Evolutionary conservation across 2,797 vertebrate species (phyloP).

Genomic region (Trichosurus vulpecula): DNA sequence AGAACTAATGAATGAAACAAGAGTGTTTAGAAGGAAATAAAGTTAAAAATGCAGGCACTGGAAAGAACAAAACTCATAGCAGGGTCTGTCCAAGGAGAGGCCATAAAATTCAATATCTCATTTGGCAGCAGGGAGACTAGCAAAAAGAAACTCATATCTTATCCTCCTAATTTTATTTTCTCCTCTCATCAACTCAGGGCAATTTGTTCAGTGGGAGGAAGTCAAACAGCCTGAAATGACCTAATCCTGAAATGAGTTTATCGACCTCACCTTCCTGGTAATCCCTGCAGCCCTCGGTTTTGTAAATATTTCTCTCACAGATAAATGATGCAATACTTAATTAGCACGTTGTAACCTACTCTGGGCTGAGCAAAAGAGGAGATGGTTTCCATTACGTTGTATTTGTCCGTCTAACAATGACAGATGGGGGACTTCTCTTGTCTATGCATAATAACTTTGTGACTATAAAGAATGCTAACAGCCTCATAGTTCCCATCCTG

Average conservation of each 20-base stretch:
- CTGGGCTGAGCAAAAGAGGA: slow-evolving; percentile 28
- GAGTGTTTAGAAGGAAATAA: slow-evolving; percentile 52
- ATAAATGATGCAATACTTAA: slow-evolving; percentile 54
- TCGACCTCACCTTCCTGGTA: slow-evolving; percentile 55
- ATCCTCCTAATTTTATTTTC: slow-evolving; percentile 69
- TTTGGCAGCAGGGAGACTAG: slow-evolving; percentile 59
- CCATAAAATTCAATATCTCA: slow-evolving; percentile 56
- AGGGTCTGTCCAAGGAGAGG: slow-evolving; percentile 40
- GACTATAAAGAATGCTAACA: not conserved
- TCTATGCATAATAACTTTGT: not conserved
- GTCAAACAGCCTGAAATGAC: slow-evolving; percentile 61
- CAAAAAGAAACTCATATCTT: slow-evolving; percentile 64
- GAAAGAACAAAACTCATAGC: not conserved
- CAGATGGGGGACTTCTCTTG: slow-evolving; percentile 35
- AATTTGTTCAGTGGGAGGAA: slow-evolving; percentile 63
- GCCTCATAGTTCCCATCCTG: not conserved
- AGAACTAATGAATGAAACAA: slow-evolving; percentile 34
- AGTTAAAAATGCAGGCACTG: slow-evolving; percentile 35
- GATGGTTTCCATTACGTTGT: slow-evolving; percentile 25
- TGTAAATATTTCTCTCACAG: slow-evolving; percentile 44
- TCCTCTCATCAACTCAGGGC: slow-evolving; percentile 52
- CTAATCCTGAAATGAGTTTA: slow-evolving; percentile 66
- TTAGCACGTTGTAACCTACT: slow-evolving; percentile 58
- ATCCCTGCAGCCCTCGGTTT: slow-evolving; percentile 51
- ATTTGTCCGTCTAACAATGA: slow-evolving; percentile 39